Evolutionary conservation across 2,797 vertebrate genomes (phyloP), one percentile per base, ranked within the genome.

Genomic region (Hippocampus kuda): DNA sequence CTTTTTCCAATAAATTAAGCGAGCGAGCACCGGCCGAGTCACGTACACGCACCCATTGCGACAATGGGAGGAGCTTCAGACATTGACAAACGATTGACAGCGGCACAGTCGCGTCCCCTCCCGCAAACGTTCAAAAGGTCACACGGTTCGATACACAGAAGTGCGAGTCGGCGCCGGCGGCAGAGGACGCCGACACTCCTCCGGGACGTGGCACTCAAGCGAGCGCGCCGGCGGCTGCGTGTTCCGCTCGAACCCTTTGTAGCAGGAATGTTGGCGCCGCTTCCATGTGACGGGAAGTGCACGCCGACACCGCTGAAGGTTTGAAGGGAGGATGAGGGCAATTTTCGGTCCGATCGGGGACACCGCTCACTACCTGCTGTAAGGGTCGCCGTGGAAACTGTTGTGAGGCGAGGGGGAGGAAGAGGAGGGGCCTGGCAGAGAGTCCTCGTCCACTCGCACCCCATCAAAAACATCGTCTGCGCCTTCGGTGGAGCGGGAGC

Each of bases 331-430:
- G 53, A 1, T 4, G 9, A 56, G n/a, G 53, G 53, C 61, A 38
- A 30, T 20, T 7, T 60, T 60, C 59, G 16, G 27, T 60, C 27
- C 2, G 27, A 34, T 73, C 75, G 60, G 66, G 61, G 71, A 72
- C 13, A 30, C 11, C 13, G 13, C 26, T 59, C 57, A 84, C 87
- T 92, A 92, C 90, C 91, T 91, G 80, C 91, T 88, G 72, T 92
- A 90, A 1, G 88, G 89, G 81, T 90, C 86, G 1, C 85, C 88
- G 0, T 77, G 80, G 77, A 88, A 90, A 81, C 79, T 72, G 68
- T 71, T 77, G 60, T 71, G 83, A 70, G 85, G 72, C 0, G 85
- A 68, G 24, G 85, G 70, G 66, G 84, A 75, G 59, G 87, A 81
- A 4, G 83, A 78, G 41, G 87, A 82, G 60, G 88, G 86, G 11